Evolutionary conservation across 2,797 vertebrate genomes (phyloP).

Genomic region (Pristis pectinata): DNA sequence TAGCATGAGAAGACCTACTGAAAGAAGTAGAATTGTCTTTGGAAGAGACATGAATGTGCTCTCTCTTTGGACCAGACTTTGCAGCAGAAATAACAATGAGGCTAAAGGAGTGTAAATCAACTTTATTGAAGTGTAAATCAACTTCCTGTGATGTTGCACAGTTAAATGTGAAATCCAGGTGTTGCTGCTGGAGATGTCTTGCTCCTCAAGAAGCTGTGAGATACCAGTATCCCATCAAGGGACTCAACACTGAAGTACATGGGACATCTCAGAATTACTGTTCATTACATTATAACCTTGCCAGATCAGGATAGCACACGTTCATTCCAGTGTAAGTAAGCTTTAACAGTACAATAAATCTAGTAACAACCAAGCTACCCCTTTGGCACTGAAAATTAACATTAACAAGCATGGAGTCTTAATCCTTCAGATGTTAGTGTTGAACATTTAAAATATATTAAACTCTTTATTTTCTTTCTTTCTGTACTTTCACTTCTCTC

Average conservation of each 20-base stretch:
- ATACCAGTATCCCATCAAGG: neutral
- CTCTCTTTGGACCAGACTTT: too few relatives aligned
- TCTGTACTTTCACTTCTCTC: too few relatives aligned
- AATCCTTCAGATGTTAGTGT: neutral
- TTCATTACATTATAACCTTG: neutral
- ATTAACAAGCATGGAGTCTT: neutral
- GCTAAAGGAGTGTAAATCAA: neutral
- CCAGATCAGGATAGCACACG: neutral
- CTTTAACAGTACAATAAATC: neutral
- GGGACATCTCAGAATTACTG: neutral
- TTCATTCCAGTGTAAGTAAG: neutral
- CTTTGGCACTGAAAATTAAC: neutral
- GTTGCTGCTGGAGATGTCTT: neutral
- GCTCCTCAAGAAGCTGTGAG: neutral
- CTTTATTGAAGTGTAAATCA: neutral
- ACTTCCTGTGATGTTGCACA: neutral
- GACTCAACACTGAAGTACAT: neutral
- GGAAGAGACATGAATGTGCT: too few relatives aligned
- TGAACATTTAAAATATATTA: neutral
- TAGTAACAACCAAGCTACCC: neutral
- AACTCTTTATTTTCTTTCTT: neutral
- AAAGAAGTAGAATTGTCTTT: too few relatives aligned
- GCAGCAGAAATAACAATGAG: too few relatives aligned
- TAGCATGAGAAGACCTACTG: too few relatives aligned
- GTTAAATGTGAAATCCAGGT: neutral